A percentile compares a stretch with the other conserved stretches of the same genome.
These are phyloP conservation scores for Malurus cyaneus DNA, from an alignment of 2,113 vertebrate genomes.

Conservation along the genomic window DNA sequence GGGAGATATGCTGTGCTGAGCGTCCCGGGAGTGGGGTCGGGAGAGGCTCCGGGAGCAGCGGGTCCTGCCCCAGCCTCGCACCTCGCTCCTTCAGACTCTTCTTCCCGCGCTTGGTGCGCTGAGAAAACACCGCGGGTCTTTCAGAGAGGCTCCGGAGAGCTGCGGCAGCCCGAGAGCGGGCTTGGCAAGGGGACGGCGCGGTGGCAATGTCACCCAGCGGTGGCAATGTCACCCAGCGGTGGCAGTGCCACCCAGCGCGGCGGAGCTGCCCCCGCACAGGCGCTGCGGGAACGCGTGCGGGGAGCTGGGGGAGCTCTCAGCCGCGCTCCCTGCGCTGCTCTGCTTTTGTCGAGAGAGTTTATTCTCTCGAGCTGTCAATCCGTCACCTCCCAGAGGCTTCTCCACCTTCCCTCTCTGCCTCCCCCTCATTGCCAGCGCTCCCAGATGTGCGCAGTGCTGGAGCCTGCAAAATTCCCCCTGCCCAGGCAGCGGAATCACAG, in stretches of 20 bases:
- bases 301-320: neutral
- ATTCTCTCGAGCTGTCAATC: constrained; percentile 59
- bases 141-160: neutral
- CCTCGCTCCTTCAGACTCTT: neutral
- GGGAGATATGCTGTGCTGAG: neutral
- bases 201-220: neutral
- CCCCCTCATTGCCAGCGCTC: neutral
- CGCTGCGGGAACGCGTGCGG: neutral
- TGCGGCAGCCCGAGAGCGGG: accelerated
- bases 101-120: accelerated
- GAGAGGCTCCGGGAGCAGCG: neutral
- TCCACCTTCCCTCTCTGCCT: neutral
- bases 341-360: constrained; percentile 4
- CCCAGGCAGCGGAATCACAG: neutral
- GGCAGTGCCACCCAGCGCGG: neutral
- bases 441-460: neutral
- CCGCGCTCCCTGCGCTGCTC: neutral
- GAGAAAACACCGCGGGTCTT: neutral
- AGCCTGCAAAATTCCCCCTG: neutral
- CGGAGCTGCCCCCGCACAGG: neutral
- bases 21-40: accelerated
- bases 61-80: neutral
- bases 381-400: constrained; percentile 16
- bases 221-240: neutral
- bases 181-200: neutral